Percentiles rank a stretch among this genome's conserved stretches.
phyloP scores from a whole-genome alignment of 2,113 vertebrate species.

The Sterrhoptilus dennistouni region DNA sequence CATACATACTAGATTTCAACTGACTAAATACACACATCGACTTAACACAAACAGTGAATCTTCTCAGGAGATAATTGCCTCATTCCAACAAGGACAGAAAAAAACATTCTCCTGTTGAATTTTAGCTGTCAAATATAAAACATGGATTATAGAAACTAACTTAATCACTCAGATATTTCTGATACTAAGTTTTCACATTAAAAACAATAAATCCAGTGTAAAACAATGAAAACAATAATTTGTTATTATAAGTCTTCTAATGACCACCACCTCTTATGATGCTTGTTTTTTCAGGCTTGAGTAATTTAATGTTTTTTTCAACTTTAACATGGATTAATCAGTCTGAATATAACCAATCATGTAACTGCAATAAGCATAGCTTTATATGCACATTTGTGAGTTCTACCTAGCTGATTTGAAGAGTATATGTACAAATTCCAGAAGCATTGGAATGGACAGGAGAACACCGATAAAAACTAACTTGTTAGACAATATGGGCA shows the following conservation, averaged over 20 bases:
- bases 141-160: neutral
- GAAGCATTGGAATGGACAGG: neutral
- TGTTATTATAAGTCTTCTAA: neutral
- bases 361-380: neutral
- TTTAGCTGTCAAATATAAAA: neutral
- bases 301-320: neutral
- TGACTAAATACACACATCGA: neutral
- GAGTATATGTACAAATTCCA: neutral
- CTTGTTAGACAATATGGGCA: neutral
- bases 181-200: neutral
- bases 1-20: neutral
- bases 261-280: neutral
- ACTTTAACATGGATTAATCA: neutral
- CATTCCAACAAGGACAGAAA: neutral
- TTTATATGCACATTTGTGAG: neutral
- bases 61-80: neutral
- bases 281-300: neutral
- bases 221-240: neutral
- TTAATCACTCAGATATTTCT: neutral
- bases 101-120: neutral
- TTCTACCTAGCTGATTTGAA: neutral
- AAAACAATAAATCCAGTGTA: neutral
- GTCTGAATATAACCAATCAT: neutral
- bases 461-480: neutral
- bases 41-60: neutral